These are phyloP conservation scores for Clepsis dumicolana DNA, from an alignment of 2,888 invertebrate species.

Conservation along the genomic window DNA sequence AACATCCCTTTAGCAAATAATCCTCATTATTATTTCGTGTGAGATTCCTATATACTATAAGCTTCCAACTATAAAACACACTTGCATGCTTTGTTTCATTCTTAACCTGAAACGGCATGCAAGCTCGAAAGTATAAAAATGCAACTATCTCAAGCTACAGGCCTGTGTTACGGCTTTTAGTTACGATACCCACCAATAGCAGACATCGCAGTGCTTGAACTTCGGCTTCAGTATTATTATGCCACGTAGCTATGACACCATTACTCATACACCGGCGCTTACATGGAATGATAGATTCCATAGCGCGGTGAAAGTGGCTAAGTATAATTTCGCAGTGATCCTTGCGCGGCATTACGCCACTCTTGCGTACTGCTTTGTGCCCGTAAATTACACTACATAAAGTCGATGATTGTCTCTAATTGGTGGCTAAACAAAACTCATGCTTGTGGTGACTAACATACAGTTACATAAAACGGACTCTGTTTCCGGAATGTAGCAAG, in stretches of 20 bases:
- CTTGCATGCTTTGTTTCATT: no score
- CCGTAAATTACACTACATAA: slow-evolving; percentile 40
- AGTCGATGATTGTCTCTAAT: slow-evolving; percentile 38
- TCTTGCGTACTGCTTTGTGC: slow-evolving; percentile 34
- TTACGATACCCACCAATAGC: not conserved
- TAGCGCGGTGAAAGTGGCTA: slow-evolving; percentile 37
- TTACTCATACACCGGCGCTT: slow-evolving; percentile 5
- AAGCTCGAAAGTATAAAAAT: not conserved
- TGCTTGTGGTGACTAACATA: slow-evolving; percentile 30
- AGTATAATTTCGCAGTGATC: slow-evolving; percentile 38
- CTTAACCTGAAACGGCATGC: no score
- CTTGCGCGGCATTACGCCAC: slow-evolving; percentile 33
- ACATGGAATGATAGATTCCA: slow-evolving; percentile 25
- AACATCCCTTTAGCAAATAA: no score
- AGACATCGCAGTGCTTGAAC: not conserved
- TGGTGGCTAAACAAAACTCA: slow-evolving; percentile 33
- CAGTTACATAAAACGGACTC: slow-evolving; percentile 31
- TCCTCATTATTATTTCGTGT: no score
- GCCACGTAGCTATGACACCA: not conserved
- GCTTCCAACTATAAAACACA: no score
- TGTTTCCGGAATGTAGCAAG: slow-evolving; percentile 36
- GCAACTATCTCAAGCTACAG: not conserved
- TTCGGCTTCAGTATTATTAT: slow-evolving; percentile 9
- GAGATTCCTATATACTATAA: no score
- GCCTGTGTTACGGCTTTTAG: not conserved